Percentiles rank a stretch among this genome's conserved stretches.
phyloP scores from a whole-genome alignment of 1,140 invertebrate species.

The Eupeodes corollae region DNA sequence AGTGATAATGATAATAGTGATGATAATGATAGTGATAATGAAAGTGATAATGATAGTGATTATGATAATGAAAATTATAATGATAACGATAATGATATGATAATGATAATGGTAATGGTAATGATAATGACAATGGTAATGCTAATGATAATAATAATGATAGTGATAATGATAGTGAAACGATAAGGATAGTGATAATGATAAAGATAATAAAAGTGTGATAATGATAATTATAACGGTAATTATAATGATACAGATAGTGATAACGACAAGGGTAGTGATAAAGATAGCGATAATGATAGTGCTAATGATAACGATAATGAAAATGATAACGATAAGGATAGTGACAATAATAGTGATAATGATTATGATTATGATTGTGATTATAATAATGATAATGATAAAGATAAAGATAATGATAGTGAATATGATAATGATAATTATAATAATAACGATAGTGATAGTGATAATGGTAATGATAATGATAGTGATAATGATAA shows the following conservation, averaged over 20 bases:
- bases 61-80: no score
- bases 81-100: no score
- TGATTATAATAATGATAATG: no score
- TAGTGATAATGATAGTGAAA: no score
- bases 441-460: neutral
- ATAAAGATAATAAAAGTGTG: neutral
- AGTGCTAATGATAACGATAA: neutral
- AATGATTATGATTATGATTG: neutral
- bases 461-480: neutral
- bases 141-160: no score
- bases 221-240: neutral
- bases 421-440: neutral
- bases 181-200: neutral
- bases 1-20: no score
- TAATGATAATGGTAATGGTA: no score
- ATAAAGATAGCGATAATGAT: neutral
- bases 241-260: neutral
- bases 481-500: neutral
- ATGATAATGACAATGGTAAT: no score
- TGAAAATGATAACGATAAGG: neutral
- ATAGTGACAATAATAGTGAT: neutral
- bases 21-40: no score
- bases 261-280: neutral
- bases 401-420: neutral
- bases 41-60: no score